Evolutionary conservation across 2,113 vertebrate genomes (phyloP).

Genomic region (Sterna hirundo): DNA sequence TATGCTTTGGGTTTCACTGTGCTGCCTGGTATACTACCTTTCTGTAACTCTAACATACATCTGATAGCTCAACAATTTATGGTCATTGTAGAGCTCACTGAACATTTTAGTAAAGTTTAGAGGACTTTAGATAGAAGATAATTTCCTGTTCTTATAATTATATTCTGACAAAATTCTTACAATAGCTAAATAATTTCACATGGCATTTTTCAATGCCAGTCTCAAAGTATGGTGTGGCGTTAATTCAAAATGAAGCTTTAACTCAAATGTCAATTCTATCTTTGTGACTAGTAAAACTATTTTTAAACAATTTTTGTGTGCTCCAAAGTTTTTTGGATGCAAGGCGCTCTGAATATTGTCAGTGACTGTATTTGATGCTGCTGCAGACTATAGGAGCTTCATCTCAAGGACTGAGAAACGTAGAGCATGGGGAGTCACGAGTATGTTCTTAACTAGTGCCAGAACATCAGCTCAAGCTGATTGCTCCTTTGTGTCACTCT

Average conservation of each 20-base stretch:
- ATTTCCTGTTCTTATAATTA: background rate
- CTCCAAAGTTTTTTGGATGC: background rate
- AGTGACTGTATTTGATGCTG: background rate
- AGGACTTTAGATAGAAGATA: background rate
- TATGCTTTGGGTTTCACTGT: background rate
- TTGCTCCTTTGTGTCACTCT: conserved; percentile 45
- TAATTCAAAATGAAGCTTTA: background rate
- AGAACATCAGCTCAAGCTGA: conserved; percentile 29
- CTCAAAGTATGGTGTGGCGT: fast-evolving
- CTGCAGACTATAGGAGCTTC: background rate
- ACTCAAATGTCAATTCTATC: conserved; percentile 25
- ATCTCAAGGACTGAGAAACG: background rate
- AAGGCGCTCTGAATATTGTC: background rate
- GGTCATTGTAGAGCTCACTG: background rate
- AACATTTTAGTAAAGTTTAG: background rate
- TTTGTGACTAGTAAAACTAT: conserved; percentile 28
- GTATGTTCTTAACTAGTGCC: background rate
- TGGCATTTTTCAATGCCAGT: background rate
- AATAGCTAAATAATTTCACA: background rate
- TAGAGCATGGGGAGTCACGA: background rate
- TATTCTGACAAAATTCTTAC: background rate
- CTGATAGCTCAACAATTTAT: background rate
- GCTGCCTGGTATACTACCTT: background rate
- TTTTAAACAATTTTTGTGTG: background rate
- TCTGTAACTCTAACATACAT: background rate